These are phyloP conservation scores for Akabosia matsudoensis DNA, from an alignment of 1,140 invertebrate species.

Conservation along the genomic window DNA sequence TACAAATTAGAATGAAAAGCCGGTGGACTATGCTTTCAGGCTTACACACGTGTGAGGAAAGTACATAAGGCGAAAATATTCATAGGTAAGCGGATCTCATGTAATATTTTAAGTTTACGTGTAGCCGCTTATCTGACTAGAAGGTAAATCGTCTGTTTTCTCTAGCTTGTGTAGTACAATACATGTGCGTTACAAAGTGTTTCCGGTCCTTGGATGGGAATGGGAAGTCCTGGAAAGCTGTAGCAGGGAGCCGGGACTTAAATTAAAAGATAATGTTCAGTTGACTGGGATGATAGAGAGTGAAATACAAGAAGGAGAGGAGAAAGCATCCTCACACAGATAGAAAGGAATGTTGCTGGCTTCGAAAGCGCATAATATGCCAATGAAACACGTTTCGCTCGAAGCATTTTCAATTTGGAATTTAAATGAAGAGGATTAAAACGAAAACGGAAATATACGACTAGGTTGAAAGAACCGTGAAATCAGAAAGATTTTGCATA, in stretches of 20 bases:
- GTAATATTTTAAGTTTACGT: no score
- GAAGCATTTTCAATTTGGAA: constrained; percentile 23
- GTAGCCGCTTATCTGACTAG: background rate
- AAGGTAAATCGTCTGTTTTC: background rate
- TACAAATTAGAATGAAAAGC: no score
- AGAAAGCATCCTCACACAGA: background rate
- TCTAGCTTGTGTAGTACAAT: no score
- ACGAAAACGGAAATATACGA: constrained; percentile 7
- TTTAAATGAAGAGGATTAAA: constrained; percentile 24
- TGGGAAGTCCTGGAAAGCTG: background rate
- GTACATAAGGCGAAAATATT: no score
- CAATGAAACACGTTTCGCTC: constrained; percentile 23
- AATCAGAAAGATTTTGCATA: constrained; percentile 19
- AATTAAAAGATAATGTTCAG: constrained; percentile 16
- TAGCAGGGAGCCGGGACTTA: background rate
- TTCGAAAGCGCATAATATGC: background rate
- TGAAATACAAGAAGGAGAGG: background rate
- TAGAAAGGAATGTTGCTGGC: background rate
- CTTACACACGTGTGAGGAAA: no score
- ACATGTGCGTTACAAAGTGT: no score
- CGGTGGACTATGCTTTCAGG: no score
- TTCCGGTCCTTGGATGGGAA: no score
- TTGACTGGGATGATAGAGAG: background rate
- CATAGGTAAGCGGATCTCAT: no score
- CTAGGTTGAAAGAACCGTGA: background rate